phyloP scores from a whole-genome alignment of 2,888 invertebrate species.

The Drosophila multiciliata region DNA sequence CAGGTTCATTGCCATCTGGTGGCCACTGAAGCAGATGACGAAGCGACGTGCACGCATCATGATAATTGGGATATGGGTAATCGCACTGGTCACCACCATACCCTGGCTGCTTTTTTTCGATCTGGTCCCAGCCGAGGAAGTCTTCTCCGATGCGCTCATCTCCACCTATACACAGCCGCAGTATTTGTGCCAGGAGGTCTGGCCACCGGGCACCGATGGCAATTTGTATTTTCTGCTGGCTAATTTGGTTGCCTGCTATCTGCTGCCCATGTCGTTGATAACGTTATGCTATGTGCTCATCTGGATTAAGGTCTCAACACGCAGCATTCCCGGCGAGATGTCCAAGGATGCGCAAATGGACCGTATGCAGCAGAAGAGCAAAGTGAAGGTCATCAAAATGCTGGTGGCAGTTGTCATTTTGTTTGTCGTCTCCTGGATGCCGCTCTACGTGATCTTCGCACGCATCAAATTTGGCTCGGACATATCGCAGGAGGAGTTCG shows the following conservation, averaged over 20 bases:
- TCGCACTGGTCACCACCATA: constrained; percentile 92
- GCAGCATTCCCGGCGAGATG: constrained; percentile 93
- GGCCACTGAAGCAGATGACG: constrained; percentile 96
- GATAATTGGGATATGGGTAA: constrained; percentile 95
- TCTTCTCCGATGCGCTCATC: constrained; percentile 87
- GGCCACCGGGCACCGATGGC: constrained; percentile 93
- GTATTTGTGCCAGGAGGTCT: constrained; percentile 92
- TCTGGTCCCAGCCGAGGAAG: constrained; percentile 85
- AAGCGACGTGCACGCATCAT: constrained; percentile 94
- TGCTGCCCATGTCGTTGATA: constrained; percentile 95
- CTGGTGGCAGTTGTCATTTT: constrained; percentile 95
- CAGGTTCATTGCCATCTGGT: constrained; percentile 98
- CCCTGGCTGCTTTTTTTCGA: constrained; percentile 97
- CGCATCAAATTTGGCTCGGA: constrained; percentile 92
- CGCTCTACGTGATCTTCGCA: constrained; percentile 95
- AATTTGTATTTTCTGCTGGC: constrained; percentile 94
- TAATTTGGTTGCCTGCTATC: constrained; percentile 95
- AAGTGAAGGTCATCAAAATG: constrained; percentile 98
- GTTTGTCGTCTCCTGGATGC: constrained; percentile 97
- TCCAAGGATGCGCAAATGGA: constrained; percentile 96
- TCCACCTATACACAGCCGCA: constrained; percentile 89
- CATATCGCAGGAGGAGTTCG: constrained; percentile 91
- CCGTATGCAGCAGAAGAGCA: constrained; percentile 96
- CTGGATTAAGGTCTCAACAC: constrained; percentile 95
- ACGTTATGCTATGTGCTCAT: constrained; percentile 96